Evolutionary conservation across 2,113 vertebrate genomes (phyloP).

Genomic region (Calypte anna): DNA sequence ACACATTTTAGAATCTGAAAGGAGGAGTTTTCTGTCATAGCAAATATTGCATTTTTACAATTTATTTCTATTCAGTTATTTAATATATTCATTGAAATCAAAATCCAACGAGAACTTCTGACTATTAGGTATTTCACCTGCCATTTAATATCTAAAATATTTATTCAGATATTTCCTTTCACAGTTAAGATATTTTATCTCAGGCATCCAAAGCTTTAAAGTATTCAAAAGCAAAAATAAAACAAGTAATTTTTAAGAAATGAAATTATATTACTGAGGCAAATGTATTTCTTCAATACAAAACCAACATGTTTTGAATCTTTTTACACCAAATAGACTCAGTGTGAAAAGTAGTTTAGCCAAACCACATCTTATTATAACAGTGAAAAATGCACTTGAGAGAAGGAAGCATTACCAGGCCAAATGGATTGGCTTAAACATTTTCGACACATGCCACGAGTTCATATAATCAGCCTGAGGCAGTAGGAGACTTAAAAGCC

Average conservation of each 20-base stretch:
- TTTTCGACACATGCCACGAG: conserved; percentile 75
- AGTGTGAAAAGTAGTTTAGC: background rate
- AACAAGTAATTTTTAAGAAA: background rate
- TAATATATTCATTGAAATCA: background rate
- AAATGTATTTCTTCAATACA: background rate
- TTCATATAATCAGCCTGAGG: conserved; percentile 79
- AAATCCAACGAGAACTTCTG: background rate
- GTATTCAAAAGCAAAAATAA: background rate
- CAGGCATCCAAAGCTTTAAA: background rate
- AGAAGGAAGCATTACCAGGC: conserved; percentile 43
- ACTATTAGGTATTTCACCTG: background rate
- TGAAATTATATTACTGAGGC: background rate
- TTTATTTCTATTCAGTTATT: background rate
- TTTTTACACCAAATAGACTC: background rate
- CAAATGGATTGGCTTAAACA: conserved; percentile 72
- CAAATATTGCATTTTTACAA: background rate
- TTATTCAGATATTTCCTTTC: background rate
- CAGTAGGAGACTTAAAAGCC: conserved; percentile 79
- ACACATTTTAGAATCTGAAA: background rate
- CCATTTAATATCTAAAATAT: background rate
- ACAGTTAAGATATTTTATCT: background rate
- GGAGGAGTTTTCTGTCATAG: background rate
- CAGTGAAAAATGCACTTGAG: background rate
- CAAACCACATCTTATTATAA: conserved; percentile 33
- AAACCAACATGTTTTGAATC: background rate